Percentiles rank a stretch among this genome's conserved stretches.
phyloP scores from a whole-genome alignment of 2,888 invertebrate genomes.

The Dicyrtomina minuta region DNA sequence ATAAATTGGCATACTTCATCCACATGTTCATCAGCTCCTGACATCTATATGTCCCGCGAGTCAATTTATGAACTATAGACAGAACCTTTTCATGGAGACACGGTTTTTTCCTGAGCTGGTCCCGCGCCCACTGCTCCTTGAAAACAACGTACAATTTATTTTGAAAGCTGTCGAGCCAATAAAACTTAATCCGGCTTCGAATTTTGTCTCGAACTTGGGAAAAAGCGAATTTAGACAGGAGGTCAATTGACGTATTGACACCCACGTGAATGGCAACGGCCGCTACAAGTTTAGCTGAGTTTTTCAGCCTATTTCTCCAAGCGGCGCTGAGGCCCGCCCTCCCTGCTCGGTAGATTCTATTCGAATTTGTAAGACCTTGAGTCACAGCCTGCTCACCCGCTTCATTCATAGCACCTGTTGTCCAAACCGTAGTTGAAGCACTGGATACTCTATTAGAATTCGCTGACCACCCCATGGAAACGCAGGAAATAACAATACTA shows the following conservation, averaged over 20 bases:
- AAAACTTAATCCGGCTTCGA: too few species aligned
- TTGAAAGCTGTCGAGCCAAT: not conserved
- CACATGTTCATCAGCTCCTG: too few species aligned
- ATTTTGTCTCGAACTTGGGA: too few species aligned
- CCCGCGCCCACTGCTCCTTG: not conserved
- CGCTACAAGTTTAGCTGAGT: not conserved
- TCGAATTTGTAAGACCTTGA: not conserved
- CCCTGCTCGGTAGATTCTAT: not conserved
- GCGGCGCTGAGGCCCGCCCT: constrained; percentile 2
- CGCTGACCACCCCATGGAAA: constrained; percentile 27
- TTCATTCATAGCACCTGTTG: too few species aligned
- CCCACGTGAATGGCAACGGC: constrained; percentile 21
- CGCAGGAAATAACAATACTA: constrained; percentile 31
- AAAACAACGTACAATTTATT: too few species aligned
- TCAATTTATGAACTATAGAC: not conserved
- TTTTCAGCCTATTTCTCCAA: constrained; percentile 11
- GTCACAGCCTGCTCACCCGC: constrained; percentile 24
- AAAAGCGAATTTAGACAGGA: constrained; percentile 22
- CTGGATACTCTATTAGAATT: constrained; percentile 13
- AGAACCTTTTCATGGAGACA: not conserved
- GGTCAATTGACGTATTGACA: not conserved
- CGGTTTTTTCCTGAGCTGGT: not conserved
- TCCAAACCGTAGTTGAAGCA: too few species aligned
- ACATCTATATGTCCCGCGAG: too few species aligned
- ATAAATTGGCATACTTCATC: too few species aligned